Percentiles rank a stretch among this genome's conserved stretches.
Evolutionary conservation across 2,888 invertebrate genomes (phyloP).

Genomic region (Penaeus monodon): DNA sequence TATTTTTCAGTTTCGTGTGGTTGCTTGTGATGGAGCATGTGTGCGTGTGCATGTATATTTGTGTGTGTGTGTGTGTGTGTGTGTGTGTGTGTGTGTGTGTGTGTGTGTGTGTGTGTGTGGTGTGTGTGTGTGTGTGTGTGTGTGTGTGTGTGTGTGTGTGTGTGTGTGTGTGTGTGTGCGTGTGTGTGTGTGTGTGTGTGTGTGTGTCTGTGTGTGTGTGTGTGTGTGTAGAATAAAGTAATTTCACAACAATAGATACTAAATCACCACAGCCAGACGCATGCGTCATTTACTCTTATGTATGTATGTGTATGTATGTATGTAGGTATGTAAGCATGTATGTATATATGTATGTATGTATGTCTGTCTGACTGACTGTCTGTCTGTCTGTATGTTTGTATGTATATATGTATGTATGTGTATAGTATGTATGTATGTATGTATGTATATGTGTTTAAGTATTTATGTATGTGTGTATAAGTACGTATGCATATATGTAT

Average conservation of each 20-base stretch:
- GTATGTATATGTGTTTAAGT: no score
- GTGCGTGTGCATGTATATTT: not conserved
- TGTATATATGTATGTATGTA: not conserved
- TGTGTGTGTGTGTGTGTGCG: conserved; percentile 7
- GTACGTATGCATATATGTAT: not conserved
- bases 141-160: conserved; percentile 11
- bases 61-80: no score
- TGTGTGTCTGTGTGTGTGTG: not conserved
- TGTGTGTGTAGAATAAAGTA: no score
- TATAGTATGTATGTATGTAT: not conserved
- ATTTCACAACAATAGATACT: no score
- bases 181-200: conserved; percentile 9
- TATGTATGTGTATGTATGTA: not conserved
- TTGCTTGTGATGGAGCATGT: not conserved
- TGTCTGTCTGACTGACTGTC: no score
- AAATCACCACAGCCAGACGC: no score
- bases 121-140: not conserved
- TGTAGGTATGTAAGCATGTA: not conserved
- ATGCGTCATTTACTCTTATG: not conserved
- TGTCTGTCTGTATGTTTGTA: not conserved
- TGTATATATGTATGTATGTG: not conserved
- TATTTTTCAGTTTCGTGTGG: not conserved
- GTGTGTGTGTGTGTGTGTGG: no score
- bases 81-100: no score
- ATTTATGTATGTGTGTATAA: not conserved